Percentiles rank a stretch among this genome's conserved stretches.
These are phyloP conservation scores for Cyclopterus lumpus DNA, from an alignment of 2,797 vertebrate genomes.

Conservation along the genomic window DNA sequence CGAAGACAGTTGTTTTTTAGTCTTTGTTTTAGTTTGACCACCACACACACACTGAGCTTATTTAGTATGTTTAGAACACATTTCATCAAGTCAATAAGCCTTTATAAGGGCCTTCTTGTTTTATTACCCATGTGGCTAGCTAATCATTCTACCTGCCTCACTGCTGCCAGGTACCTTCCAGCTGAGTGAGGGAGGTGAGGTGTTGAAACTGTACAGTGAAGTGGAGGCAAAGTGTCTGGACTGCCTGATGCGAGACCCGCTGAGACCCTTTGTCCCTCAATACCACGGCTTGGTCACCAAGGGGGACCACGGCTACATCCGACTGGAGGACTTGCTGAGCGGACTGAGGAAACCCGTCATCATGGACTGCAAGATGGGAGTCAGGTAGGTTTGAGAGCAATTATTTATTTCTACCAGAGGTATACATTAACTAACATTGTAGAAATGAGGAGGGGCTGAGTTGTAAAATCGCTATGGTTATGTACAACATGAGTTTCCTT, in stretches of 20 bases:
- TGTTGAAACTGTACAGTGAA: slow-evolving; percentile 89
- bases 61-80: background rate
- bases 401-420: background rate
- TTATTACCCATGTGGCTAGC: background rate
- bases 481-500: slow-evolving; percentile 11
- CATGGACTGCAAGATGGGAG: slow-evolving; percentile 96
- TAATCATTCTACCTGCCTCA: background rate
- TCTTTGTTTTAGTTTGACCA: background rate
- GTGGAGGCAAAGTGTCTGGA: slow-evolving; percentile 87
- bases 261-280: slow-evolving; percentile 87
- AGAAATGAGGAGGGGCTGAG: background rate
- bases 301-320: slow-evolving; percentile 86
- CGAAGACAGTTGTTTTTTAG: background rate
- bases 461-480: background rate
- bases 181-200: slow-evolving; percentile 87
- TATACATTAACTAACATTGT: background rate
- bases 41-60: background rate
- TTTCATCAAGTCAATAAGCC: background rate
- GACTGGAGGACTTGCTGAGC: slow-evolving; percentile 89
- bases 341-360: slow-evolving; percentile 88
- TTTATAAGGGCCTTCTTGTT: background rate
- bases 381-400: slow-evolving; percentile 77
- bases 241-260: slow-evolving; percentile 85
- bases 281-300: slow-evolving; percentile 86
- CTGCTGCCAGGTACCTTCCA: slow-evolving; percentile 86